These are phyloP conservation scores for Drosophila saltans DNA, from an alignment of 1,140 invertebrate genomes.

Conservation along the genomic window DNA sequence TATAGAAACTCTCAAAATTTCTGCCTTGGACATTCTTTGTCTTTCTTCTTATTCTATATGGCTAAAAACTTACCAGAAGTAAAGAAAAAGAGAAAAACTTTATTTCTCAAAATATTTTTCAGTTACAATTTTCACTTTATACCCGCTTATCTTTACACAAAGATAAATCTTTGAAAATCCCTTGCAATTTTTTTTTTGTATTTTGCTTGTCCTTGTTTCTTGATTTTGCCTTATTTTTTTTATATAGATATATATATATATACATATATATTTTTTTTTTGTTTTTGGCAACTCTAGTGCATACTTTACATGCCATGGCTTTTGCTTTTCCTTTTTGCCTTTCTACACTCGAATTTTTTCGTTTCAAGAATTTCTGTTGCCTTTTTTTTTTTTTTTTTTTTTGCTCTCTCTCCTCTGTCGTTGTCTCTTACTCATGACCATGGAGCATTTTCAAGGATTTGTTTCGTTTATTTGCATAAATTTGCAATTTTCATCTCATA, in stretches of 20 bases:
- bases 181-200: background rate
- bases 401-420: background rate
- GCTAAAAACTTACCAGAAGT: no score
- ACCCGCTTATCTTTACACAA: background rate
- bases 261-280: conserved; percentile 31
- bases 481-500: conserved; percentile 63
- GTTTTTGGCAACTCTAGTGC: conserved; percentile 31
- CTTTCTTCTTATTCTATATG: no score
- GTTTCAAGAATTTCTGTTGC: conserved; percentile 50
- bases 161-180: conserved; percentile 3
- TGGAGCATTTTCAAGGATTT: conserved; percentile 70
- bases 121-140: conserved; percentile 5
- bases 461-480: conserved; percentile 81
- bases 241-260: background rate
- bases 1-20: no score
- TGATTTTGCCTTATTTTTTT: background rate
- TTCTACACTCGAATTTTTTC: conserved; percentile 47
- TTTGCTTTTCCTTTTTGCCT: conserved; percentile 37
- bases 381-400: conserved; percentile 35
- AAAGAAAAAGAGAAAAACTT: no score
- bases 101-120: background rate
- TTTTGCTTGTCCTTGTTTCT: background rate
- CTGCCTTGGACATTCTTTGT: no score
- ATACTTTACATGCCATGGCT: conserved; percentile 50
- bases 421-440: conserved; percentile 3